A percentile compares a stretch with the other conserved stretches of the same genome.
Conservation (phyloP, 2,113 vertebrate genomes). For the Actenoides hombroni region DNA sequence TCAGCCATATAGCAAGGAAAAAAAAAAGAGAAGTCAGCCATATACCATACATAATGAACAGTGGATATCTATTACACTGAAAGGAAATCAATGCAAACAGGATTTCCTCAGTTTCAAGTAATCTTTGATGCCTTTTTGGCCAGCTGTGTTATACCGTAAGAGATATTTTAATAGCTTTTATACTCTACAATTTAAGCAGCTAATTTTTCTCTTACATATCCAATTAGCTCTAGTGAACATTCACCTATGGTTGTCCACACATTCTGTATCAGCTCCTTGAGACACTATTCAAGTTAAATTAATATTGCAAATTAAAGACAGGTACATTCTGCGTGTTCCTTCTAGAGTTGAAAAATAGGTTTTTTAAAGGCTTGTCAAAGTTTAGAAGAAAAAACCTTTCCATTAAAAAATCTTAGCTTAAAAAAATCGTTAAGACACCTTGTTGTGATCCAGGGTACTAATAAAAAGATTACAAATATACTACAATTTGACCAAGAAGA, state of each 20-base stretch:
- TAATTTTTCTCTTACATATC: constrained; percentile 49
- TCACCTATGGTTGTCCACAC: constrained; percentile 61
- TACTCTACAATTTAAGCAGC: constrained; percentile 48
- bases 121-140: constrained; percentile 54
- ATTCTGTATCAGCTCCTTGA: constrained; percentile 63
- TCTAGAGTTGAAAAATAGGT: constrained; percentile 68
- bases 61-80: constrained; percentile 32
- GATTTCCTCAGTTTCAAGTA: constrained; percentile 64
- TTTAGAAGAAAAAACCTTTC: constrained; percentile 61
- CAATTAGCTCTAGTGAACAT: constrained; percentile 59
- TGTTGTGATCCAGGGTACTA: constrained; percentile 53
- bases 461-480: constrained; percentile 72
- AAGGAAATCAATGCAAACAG: constrained; percentile 59
- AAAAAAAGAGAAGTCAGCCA: neutral
- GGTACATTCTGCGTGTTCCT: constrained; percentile 58
- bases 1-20: no score
- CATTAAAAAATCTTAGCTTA: constrained; percentile 67
- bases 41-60: constrained; percentile 4
- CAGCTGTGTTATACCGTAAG: constrained; percentile 41
- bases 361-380: constrained; percentile 66
- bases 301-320: constrained; percentile 47
- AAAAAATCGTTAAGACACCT: constrained; percentile 71
- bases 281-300: constrained; percentile 68
- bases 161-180: constrained; percentile 53
- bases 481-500: constrained; percentile 62